phyloP scores from a whole-genome alignment of 2,797 vertebrate species.

The Alfaro cultratus region DNA sequence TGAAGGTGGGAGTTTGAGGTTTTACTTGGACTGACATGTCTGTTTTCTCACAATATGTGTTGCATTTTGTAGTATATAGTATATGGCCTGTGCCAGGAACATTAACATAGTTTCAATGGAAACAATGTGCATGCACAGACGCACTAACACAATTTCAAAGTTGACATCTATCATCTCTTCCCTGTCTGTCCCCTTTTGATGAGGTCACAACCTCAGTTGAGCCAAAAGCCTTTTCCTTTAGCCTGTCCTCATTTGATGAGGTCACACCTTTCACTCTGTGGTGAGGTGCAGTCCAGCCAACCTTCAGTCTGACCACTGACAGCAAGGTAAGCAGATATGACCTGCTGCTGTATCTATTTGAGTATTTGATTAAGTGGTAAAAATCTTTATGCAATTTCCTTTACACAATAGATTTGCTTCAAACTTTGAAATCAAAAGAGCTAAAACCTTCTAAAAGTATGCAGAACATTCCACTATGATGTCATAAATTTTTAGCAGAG shows the following conservation, averaged over 20 bases:
- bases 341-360: slow-evolving; percentile 24
- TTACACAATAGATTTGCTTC: not conserved
- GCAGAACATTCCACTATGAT: not conserved
- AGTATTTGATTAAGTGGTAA: slow-evolving; percentile 5
- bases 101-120: slow-evolving; percentile 25
- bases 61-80: not conserved
- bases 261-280: slow-evolving; percentile 59
- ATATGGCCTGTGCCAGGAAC: not conserved
- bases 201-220: slow-evolving; percentile 58
- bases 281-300: slow-evolving; percentile 47
- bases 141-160: slow-evolving; percentile 24
- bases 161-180: slow-evolving; percentile 58
- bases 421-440: not conserved
- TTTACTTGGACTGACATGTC: not conserved
- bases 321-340: slow-evolving; percentile 43
- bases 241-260: slow-evolving; percentile 55
- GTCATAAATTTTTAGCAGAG: slow-evolving; percentile 8
- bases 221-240: slow-evolving; percentile 51
- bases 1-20: not conserved
- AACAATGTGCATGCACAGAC: slow-evolving; percentile 28
- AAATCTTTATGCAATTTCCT: not conserved
- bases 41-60: not conserved
- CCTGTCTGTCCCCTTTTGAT: slow-evolving; percentile 59
- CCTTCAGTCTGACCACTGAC: slow-evolving; percentile 62
- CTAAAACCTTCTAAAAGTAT: not conserved